A percentile compares a stretch with the other conserved stretches of the same genome.
Conservation (phyloP, 2,888 invertebrate genomes). For the Schizotus pectinicornis region DNA sequence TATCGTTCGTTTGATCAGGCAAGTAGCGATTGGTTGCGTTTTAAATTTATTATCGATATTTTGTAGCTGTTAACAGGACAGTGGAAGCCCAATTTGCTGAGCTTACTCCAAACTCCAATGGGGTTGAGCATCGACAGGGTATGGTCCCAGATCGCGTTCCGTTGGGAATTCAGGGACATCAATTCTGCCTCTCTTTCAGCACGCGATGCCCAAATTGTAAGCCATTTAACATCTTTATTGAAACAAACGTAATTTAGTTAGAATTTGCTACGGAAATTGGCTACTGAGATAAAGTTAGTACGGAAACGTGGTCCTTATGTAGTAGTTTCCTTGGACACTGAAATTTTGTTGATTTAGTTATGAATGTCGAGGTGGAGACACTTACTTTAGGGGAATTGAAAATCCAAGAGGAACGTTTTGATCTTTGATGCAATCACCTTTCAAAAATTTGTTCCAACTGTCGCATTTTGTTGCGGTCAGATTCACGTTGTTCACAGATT, state of each 20-base stretch:
- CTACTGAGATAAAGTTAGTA: no score
- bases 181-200: slow-evolving; percentile 43
- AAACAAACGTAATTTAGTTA: slow-evolving; percentile 40
- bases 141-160: slow-evolving; percentile 58
- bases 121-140: slow-evolving; percentile 59
- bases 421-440: neutral
- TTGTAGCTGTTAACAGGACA: slow-evolving; percentile 59
- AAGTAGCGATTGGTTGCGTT: slow-evolving; percentile 12
- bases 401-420: no score
- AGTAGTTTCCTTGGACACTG: no score
- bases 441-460: neutral
- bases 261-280: no score
- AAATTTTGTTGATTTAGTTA: no score
- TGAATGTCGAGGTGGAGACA: no score
- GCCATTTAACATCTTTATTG: slow-evolving; percentile 45
- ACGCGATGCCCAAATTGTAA: slow-evolving; percentile 51
- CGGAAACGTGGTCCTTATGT: no score
- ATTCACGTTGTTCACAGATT: neutral
- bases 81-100: slow-evolving; percentile 61
- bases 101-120: slow-evolving; percentile 59
- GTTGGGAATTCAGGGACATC: slow-evolving; percentile 61
- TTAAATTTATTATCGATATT: neutral
- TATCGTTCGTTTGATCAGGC: slow-evolving; percentile 79
- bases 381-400: no score
- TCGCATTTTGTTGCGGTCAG: neutral